Base-by-base conservation (phyloP, 92 coral and sea anemone species). In the Anthopleura xanthogrammica region DNA sequence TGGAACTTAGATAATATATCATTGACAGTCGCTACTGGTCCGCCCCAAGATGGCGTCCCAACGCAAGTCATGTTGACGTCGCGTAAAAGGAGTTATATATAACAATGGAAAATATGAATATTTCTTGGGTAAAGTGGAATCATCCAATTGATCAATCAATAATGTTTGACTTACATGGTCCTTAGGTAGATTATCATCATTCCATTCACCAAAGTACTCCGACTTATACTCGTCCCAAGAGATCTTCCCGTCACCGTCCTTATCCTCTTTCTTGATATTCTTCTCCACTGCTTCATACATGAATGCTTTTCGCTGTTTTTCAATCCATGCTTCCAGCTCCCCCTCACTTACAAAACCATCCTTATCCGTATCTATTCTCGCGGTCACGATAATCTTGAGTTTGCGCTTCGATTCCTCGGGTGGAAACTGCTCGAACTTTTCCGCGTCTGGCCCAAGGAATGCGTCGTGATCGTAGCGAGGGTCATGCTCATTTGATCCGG, bases 371-470 rank as follows among this genome's bases (percentile, higher is more conserved):
- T 97, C 99, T 71, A 97, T 87, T 85, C 89, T 81, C 22, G 92
- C 77, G 22, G 77, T 85, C 9, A 97, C 93, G 83, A 97, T 94
- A 7, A 86, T 83, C 64, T 87, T 85, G 7, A 97, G 92, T 77
- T 95, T 89, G 76, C 85, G 87, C 79, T 97, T 94, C 10, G 99
- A 93, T 62, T 94, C 97, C 16, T 89, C 98, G 11, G 98, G 95
- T 29, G 98, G 89, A 14, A 97, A 83, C 16, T 95, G 85, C 16
- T 94, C 99, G 83, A 94, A 97, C 78, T 97, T 88, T 80, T 87
- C 87, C 14, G 99, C 99, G 75, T 97, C 98, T 0, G 99, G 99
- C 11, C 99, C 99, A 2, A 97, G 92, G 77, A 97, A 97, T 2
- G 98, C 99, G 79, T 97, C 99, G 55, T 97, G 99, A 60, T 97